Conservation (phyloP, 1,140 invertebrate genomes). For the Drosophila rhopaloa region DNA sequence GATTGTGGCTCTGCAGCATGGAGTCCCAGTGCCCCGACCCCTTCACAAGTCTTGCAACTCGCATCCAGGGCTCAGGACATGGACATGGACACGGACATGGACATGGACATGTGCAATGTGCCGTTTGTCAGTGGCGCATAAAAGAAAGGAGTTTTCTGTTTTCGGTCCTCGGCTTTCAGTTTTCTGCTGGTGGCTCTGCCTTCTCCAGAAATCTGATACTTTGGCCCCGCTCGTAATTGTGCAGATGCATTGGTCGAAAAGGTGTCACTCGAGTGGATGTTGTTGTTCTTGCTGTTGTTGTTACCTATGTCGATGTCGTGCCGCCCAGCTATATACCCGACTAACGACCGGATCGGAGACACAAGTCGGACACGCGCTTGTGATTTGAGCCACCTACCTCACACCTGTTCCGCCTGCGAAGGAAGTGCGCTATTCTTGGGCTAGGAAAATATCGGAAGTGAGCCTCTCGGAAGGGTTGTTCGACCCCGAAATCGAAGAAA, state of each 20-base stretch:
- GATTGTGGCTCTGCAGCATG: conserved; percentile 53
- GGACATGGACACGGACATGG: conserved; percentile 21
- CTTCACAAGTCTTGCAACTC: conserved; percentile 22
- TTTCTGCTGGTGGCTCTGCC: conserved; percentile 62
- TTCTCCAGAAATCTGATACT: conserved; percentile 77
- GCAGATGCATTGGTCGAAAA: conserved; percentile 76
- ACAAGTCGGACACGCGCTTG: conserved; percentile 74
- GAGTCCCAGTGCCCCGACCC: conserved; percentile 31
- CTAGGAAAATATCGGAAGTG: conserved; percentile 42
- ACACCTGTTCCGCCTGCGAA: conserved; percentile 41
- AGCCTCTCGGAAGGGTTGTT: conserved; percentile 19
- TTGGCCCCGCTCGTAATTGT: conserved; percentile 72
- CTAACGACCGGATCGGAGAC: conserved; percentile 55
- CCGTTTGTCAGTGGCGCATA: conserved; percentile 81
- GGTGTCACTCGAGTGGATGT: conserved; percentile 74
- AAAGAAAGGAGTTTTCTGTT: conserved; percentile 75
- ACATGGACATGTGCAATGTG: conserved; percentile 67
- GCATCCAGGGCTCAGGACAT: conserved; percentile 14
- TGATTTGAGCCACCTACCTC: conserved; percentile 57
- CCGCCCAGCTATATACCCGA: conserved; percentile 56
- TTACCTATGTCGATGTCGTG: conserved; percentile 44
- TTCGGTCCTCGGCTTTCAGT: conserved; percentile 17
- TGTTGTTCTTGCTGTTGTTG: conserved; percentile 33
- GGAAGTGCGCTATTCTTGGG: conserved; percentile 5
- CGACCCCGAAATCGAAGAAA: too few relatives aligned